Evolutionary conservation across 2,888 invertebrate species (phyloP), one percentile per base, ranked within the genome.

Genomic region (Parnassius mnemosyne): DNA sequence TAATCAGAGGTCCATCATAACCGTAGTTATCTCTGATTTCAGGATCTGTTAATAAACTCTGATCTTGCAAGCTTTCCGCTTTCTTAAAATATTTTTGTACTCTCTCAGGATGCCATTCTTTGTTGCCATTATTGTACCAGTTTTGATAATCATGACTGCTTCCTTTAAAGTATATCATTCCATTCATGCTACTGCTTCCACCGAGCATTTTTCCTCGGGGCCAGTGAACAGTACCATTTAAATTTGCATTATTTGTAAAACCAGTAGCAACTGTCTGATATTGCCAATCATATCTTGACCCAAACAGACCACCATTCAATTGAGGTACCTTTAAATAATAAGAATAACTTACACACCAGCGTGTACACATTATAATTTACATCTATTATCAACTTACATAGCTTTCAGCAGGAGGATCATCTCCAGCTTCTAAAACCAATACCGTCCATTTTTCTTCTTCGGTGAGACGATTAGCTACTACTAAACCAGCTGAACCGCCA

Each of bases 181-280:
- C 92, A 74, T 94, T 94, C 1, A 93, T 74, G 5, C 84, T 84
- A 41, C 93, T 92, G 1, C 87, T 82, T 0, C 94, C 94, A 20
- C 94, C 94, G 60, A 94, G 78, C 78, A 93, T 86, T 77, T 94
- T 94, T 0, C 95, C 95, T 62, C 94, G 84, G 7, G 94, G 91
- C 93, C 93, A 93, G 3, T 53, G 78, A 66, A 59, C 78, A 74
- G 57, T 79, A 74, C 61, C 75, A 71, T 50, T 83, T 85, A 93
- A 95, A 96, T 73, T 95, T 85, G 77, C 95, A 95, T 0, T 93
- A 92, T 53, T 91, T 93, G 41, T 94, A 94, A 76, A 95, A 94
- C 0, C 95, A 95, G 72, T 95, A 95, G 0, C 96, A 95, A 78
- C 94, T 94, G 62, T 62, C 43, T n/a, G 53, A 80, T 97, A 97